phyloP scores from a whole-genome alignment of 2,888 invertebrate genomes.

The Magallana nippona region DNA sequence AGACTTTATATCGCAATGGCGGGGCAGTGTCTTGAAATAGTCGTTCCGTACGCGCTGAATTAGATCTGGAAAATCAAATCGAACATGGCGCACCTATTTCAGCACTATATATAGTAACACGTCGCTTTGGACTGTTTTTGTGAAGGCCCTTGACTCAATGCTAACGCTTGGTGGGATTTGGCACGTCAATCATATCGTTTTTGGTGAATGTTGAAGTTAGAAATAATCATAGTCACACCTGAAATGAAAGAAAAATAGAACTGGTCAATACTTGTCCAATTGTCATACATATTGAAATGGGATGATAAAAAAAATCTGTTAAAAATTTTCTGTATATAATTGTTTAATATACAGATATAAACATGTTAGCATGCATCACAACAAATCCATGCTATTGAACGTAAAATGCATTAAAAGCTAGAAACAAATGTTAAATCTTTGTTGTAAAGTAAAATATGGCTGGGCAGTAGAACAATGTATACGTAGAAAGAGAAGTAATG shows the following conservation, averaged over 20 bases:
- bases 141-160: not conserved
- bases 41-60: no score
- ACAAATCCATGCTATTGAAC: no score
- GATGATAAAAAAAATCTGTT: no score
- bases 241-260: constrained; percentile 22
- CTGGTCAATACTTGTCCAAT: not conserved
- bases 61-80: constrained; percentile 16
- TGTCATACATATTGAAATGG: not conserved
- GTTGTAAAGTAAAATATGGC: no score
- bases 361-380: no score
- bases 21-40: not conserved
- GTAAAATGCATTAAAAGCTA: no score
- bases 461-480: no score
- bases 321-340: no score
- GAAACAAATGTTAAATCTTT: no score
- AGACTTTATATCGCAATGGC: not conserved
- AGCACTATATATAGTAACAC: not conserved
- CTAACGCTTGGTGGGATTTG: not conserved
- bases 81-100: not conserved
- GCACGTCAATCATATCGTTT: not conserved
- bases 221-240: constrained; percentile 49
- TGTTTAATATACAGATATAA: no score
- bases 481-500: no score
- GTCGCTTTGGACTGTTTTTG: not conserved
- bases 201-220: constrained; percentile 27